Evolutionary conservation across 2,113 vertebrate genomes (phyloP), one percentile per base, ranked within the genome.

Genomic region (Colistium nudipinnis): DNA sequence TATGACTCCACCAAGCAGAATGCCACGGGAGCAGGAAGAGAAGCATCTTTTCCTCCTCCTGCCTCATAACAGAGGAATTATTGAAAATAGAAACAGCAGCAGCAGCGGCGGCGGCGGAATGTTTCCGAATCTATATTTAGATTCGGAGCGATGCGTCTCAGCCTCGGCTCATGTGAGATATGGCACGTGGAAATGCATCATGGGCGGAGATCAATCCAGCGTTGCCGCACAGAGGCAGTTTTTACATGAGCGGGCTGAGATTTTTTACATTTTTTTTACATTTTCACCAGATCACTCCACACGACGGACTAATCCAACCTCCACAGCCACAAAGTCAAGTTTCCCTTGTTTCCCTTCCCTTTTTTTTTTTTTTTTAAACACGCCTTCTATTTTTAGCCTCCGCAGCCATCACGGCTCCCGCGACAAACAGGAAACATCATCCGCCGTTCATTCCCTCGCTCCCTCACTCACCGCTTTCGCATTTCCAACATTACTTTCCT

Each of bases 101-200:
- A 38, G 67, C 14, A 65, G 82, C 19, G 30, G 74, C 54, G 41
- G 67, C 14, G 68, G 82, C 19, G 30, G 78, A 80, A 92, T 85
- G 77, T 87, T 84, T 80, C 79, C 43, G 73, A 51, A 55, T 88
- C 90, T 93, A 92, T 91, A 85, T 93, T 91, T 92, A 93, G 91
- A 84, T 75, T 65, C 69, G 78, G 74, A 85, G 84, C 55, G 79
- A 90, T 87, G 78, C 68, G 70, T 78, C 81, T 75, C 76, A 78
- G 78, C 73, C 38, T 16, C 22, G 49, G 71, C 74, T 82, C 81
- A 55, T 77, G 68, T 78, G 77, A 51, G 81, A 75, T 59, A 62
- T 27, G 70, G 45, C 68, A 70, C 79, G 54, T 82, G 82, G 80
- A 73, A 66, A 87, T 65, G 64, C 60, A 74, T 79, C 80, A 71